These are phyloP conservation scores for Vanessa atalanta DNA, from an alignment of 1,140 invertebrate species.

Conservation along the genomic window DNA sequence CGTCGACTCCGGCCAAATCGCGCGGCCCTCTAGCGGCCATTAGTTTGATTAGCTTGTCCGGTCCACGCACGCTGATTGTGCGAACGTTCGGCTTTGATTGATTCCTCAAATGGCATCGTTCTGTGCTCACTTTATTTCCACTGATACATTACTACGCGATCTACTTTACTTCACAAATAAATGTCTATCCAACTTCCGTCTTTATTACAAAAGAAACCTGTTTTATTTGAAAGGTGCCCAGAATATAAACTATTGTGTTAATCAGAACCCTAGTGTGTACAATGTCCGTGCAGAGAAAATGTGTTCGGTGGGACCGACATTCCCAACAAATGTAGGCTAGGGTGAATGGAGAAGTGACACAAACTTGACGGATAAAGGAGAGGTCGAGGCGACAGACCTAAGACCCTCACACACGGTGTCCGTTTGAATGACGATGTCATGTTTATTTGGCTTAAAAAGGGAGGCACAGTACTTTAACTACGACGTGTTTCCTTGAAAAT, in stretches of 20 bases:
- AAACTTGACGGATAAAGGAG: conserved; percentile 68
- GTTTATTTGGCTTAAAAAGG: conserved; percentile 73
- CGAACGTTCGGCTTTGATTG: conserved; percentile 50
- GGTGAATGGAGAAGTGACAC: conserved; percentile 62
- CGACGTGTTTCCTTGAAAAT: conserved; percentile 38
- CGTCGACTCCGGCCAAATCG: conserved; percentile 53
- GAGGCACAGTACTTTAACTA: conserved; percentile 55
- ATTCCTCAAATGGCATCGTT: conserved; percentile 17
- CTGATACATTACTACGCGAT: conserved; percentile 44
- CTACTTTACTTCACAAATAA: conserved; percentile 14
- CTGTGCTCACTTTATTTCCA: conserved; percentile 54
- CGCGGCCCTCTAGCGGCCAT: conserved; percentile 60
- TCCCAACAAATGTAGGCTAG: conserved; percentile 60
- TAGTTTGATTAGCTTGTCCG: conserved; percentile 76
- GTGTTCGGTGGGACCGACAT: conserved; percentile 54
- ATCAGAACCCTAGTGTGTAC: conserved; percentile 50
- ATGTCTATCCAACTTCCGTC: conserved; percentile 10
- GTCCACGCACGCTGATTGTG: conserved; percentile 73
- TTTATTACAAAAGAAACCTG: conserved; percentile 11
- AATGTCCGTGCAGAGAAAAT: conserved; percentile 58
- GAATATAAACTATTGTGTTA: conserved; percentile 48
- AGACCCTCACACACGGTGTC: conserved; percentile 51
- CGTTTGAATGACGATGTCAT: conserved; percentile 71
- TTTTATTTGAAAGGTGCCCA: conserved; percentile 27
- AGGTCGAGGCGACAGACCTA: conserved; percentile 60